Evolutionary conservation across 1,140 invertebrate genomes (phyloP).

Genomic region (Hypsibius dujardini): DNA sequence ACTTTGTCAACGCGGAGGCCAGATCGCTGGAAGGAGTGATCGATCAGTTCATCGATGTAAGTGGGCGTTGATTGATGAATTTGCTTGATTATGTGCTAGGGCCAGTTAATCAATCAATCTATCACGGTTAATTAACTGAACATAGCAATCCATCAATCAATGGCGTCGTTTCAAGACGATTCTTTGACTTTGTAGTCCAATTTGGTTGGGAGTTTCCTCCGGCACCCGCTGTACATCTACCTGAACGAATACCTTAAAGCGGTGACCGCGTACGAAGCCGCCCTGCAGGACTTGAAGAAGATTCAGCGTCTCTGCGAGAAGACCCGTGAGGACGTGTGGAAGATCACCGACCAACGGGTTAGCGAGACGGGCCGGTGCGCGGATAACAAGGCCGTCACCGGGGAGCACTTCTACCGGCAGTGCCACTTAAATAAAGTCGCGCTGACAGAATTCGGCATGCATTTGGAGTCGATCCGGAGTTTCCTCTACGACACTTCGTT

Average conservation of each 20-base stretch:
- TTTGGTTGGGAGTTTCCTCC: neutral
- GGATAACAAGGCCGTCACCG: neutral
- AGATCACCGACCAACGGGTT: neutral
- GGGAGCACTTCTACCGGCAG: conserved; percentile 15
- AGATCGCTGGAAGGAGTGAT: neutral
- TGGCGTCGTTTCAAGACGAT: neutral
- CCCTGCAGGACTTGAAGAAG: neutral
- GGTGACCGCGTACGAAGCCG: neutral
- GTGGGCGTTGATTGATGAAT: neutral
- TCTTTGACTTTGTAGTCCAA: conserved; percentile 3
- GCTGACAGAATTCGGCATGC: neutral
- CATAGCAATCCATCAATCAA: too few species aligned
- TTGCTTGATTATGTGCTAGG: too few species aligned
- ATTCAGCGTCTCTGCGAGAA: neutral
- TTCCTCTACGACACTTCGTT: neutral
- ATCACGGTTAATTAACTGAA: too few species aligned
- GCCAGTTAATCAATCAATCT: too few species aligned
- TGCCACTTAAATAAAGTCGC: neutral
- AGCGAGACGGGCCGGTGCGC: neutral
- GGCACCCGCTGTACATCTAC: conserved; percentile 10
- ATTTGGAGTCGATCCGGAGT: neutral
- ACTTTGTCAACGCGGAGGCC: conserved; percentile 7
- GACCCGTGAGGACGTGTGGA: neutral
- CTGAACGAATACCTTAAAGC: conserved; percentile 11
- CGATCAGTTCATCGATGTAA: conserved; percentile 11